These are phyloP conservation scores for Drosophila kanekoi DNA, from an alignment of 2,888 invertebrate genomes.

Conservation along the genomic window DNA sequence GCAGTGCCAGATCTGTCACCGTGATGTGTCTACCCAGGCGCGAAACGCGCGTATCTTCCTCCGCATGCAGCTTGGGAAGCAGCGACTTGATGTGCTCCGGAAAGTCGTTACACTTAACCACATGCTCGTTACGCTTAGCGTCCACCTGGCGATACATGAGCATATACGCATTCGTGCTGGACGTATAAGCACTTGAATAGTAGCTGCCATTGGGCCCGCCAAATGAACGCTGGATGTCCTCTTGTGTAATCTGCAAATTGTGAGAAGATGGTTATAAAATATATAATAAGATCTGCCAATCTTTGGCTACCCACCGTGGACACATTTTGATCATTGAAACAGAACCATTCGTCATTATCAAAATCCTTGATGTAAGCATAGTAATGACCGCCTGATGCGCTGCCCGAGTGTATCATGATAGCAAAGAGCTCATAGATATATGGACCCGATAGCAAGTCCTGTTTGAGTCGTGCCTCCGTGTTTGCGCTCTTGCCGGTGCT, in stretches of 20 bases:
- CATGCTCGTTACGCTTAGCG: conserved; percentile 87
- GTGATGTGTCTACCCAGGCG: conserved; percentile 81
- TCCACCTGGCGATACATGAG: conserved; percentile 94
- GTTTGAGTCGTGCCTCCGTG: conserved; percentile 69
- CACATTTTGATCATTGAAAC: conserved; percentile 95
- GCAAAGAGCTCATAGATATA: conserved; percentile 94
- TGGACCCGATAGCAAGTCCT: conserved; percentile 86
- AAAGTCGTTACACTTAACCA: conserved; percentile 89
- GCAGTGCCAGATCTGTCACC: conserved; percentile 86
- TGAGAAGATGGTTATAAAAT: not conserved
- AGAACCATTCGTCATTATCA: conserved; percentile 91
- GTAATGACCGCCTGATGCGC: conserved; percentile 95
- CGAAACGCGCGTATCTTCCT: conserved; percentile 87
- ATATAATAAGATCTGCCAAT: not conserved
- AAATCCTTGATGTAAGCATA: conserved; percentile 96
- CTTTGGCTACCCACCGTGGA: conserved; percentile 86
- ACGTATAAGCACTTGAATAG: conserved; percentile 91
- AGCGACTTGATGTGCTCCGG: conserved; percentile 90
- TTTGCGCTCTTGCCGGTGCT: conserved; percentile 82
- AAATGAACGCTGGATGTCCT: conserved; percentile 93
- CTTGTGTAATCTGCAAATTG: conserved; percentile 88
- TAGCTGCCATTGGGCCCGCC: conserved; percentile 90
- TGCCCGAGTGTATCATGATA: conserved; percentile 96
- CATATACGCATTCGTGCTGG: conserved; percentile 96
- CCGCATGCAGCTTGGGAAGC: conserved; percentile 88